A percentile compares a stretch with the other conserved stretches of the same genome.
Conservation (phyloP, 2,797 vertebrate genomes). For the Gephyroberyx darwinii region DNA sequence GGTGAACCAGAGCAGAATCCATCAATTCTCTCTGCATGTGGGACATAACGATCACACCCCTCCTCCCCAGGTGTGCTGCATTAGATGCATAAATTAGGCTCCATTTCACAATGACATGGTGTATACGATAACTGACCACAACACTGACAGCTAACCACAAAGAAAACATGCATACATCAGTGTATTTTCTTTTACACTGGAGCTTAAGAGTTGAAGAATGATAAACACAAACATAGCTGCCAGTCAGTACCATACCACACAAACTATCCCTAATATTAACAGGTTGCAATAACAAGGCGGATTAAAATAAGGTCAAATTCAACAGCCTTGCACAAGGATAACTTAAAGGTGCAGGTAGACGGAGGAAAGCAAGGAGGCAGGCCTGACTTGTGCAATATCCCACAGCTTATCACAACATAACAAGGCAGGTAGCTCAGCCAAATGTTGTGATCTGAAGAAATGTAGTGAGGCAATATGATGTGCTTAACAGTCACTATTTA, state of each 20-base stretch:
- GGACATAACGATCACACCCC: constrained; percentile 30
- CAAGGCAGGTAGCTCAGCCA: neutral
- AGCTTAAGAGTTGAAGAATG: constrained; percentile 20
- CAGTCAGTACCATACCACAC: neutral
- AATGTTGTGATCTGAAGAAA: constrained; percentile 27
- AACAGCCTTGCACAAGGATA: neutral
- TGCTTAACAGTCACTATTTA: constrained; percentile 9
- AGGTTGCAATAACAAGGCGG: constrained; percentile 14
- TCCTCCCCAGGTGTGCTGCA: constrained; percentile 68
- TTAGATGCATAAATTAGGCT: constrained; percentile 63
- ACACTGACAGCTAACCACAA: constrained; percentile 1
- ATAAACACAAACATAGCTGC: neutral
- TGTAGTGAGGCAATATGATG: neutral
- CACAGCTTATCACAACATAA: neutral
- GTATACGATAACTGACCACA: constrained; percentile 22
- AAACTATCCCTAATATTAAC: constrained; percentile 24
- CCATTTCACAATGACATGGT: constrained; percentile 21
- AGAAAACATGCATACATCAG: neutral
- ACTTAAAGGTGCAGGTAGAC: constrained; percentile 4
- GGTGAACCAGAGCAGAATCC: constrained; percentile 37
- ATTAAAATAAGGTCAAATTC: neutral
- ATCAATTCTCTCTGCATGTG: constrained; percentile 51
- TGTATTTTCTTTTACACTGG: constrained; percentile 4
- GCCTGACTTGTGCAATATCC: constrained; percentile 11
- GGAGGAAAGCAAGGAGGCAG: constrained; percentile 8